phyloP scores from a whole-genome alignment of 2,113 vertebrate genomes.

The Merops nubicus region DNA sequence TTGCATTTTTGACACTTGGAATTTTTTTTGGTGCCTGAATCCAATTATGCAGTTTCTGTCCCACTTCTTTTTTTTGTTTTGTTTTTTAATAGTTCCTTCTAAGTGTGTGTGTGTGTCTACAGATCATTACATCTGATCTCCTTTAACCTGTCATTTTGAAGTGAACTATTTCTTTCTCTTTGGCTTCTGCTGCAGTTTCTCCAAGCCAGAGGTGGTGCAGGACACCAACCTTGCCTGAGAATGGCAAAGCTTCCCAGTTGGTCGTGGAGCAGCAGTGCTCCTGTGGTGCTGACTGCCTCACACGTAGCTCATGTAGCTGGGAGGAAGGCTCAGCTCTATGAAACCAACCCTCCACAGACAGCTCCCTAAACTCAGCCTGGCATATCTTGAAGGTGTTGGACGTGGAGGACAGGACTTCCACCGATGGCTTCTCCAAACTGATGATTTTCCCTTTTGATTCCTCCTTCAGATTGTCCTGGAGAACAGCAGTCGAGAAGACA shows the following conservation, averaged over 20 bases:
- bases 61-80: not conserved
- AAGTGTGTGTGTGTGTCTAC: not conserved
- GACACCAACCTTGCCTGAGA: too few species aligned
- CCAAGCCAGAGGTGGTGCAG: not conserved
- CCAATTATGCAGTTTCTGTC: not conserved
- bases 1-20: not conserved
- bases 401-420: not conserved
- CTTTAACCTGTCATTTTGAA: not conserved
- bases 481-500: slow-evolving; percentile 98
- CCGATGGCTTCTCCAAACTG: not conserved
- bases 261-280: not conserved
- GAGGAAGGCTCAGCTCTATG: not conserved
- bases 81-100: not conserved
- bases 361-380: not conserved
- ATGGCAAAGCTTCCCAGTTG: not conserved
- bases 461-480: slow-evolving; percentile 91
- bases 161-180: not conserved
- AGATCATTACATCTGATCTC: not conserved
- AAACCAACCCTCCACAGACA: not conserved
- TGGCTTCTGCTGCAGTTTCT: not conserved
- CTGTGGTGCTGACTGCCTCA: not conserved
- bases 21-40: not conserved
- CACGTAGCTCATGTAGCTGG: not conserved
- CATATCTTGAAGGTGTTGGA: not conserved
- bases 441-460: not conserved